Conservation (phyloP, 2,797 vertebrate species). For the Helicolenus hilgendorfi region DNA sequence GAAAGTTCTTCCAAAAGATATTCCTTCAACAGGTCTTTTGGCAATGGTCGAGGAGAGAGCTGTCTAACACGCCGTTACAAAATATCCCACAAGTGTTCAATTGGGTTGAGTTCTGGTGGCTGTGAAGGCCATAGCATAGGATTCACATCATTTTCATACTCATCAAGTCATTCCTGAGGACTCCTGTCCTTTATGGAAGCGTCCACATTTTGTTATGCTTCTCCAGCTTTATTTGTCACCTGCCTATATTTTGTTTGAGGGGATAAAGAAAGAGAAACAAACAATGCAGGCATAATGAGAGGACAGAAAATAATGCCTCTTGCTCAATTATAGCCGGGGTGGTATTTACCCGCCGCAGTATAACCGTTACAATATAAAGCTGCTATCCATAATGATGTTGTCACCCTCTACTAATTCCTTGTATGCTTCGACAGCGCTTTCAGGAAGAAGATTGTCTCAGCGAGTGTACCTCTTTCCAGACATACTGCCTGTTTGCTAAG, state of each 20-base stretch:
- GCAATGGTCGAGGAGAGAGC: background rate
- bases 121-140: background rate
- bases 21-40: background rate
- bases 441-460: slow-evolving; percentile 53
- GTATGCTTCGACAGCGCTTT: slow-evolving; percentile 70
- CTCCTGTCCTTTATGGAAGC: background rate
- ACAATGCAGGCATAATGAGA: background rate
- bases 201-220: background rate
- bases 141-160: background rate
- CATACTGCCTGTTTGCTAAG: slow-evolving; percentile 67
- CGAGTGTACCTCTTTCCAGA: slow-evolving; percentile 51
- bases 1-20: background rate
- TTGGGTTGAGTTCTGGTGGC: background rate
- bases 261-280: background rate
- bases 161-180: background rate
- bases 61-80: background rate
- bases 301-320: slow-evolving; percentile 2
- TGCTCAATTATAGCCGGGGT: slow-evolving; percentile 27
- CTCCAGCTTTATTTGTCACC: background rate
- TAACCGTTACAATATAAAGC: slow-evolving; percentile 42
- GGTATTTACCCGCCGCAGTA: slow-evolving; percentile 38
- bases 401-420: slow-evolving; percentile 78
- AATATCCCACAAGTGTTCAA: background rate
- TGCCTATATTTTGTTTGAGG: background rate
- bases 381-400: slow-evolving; percentile 57